phyloP scores from a whole-genome alignment of 2,888 invertebrate species.

The Euclidia mi region DNA sequence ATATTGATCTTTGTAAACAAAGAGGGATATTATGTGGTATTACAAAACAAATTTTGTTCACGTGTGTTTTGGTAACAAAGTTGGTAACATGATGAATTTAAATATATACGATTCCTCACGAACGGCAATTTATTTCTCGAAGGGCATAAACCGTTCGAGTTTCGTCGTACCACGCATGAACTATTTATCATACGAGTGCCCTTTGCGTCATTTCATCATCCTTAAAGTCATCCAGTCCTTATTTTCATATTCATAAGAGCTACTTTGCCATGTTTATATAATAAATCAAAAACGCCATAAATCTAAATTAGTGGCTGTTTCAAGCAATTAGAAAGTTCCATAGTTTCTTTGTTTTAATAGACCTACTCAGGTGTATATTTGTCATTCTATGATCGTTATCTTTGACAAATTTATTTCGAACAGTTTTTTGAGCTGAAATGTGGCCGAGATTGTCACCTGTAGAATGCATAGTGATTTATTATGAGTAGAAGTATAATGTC shows the following conservation, averaged over 20 bases:
- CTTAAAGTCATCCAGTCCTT: slow-evolving; percentile 13
- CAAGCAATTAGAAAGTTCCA: slow-evolving; percentile 80
- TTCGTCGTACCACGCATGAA: slow-evolving; percentile 1
- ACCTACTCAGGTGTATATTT: slow-evolving; percentile 42
- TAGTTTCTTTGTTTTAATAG: slow-evolving; percentile 76
- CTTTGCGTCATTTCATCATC: slow-evolving; percentile 26
- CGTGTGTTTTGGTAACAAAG: slow-evolving; percentile 2
- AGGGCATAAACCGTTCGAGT: slow-evolving; percentile 10
- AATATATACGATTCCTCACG: slow-evolving; percentile 5
- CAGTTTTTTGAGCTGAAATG: slow-evolving; percentile 17
- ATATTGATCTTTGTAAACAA: too few relatives aligned
- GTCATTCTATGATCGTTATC: slow-evolving; percentile 52
- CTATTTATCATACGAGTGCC: slow-evolving; percentile 14
- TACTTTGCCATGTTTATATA: slow-evolving; percentile 16
- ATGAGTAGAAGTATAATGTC: not conserved
- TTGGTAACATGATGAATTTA: slow-evolving; percentile 1
- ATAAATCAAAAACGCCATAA: slow-evolving; percentile 59
- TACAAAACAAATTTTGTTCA: not conserved
- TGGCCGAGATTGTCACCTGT: slow-evolving; percentile 14
- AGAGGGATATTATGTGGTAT: too few relatives aligned
- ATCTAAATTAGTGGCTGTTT: slow-evolving; percentile 69
- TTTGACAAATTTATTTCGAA: slow-evolving; percentile 50
- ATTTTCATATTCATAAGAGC: not conserved
- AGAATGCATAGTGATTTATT: not conserved
- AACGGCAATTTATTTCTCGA: slow-evolving; percentile 9